Evolutionary conservation across 2,113 vertebrate genomes (phyloP).

Genomic region (Toxostoma redivivum): DNA sequence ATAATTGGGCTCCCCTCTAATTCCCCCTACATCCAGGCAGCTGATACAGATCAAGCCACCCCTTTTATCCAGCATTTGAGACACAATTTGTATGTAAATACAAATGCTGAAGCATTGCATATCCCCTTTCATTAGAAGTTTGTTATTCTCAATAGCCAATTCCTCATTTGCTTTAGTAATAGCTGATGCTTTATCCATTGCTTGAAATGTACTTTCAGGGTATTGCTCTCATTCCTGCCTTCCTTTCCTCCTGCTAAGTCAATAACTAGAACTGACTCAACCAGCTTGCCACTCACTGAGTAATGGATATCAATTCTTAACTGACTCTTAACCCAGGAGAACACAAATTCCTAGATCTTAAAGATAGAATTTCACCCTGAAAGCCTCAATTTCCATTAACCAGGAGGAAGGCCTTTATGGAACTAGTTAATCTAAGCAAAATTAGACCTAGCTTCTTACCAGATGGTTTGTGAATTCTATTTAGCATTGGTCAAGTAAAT

Average conservation of each 20-base stretch:
- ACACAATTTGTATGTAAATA: neutral
- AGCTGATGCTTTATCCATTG: neutral
- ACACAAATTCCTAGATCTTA: neutral
- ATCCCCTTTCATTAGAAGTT: neutral
- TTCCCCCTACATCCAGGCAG: neutral
- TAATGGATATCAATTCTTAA: neutral
- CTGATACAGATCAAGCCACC: neutral
- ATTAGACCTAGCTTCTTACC: neutral
- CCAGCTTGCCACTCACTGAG: neutral
- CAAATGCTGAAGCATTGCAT: neutral
- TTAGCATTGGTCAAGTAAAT: neutral
- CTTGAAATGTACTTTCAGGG: neutral
- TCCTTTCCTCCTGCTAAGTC: neutral
- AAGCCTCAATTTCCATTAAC: neutral
- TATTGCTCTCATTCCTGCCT: neutral
- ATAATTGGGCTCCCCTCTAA: neutral
- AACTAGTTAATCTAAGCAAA: neutral
- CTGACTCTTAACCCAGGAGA: neutral
- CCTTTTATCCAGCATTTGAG: neutral
- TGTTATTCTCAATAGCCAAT: neutral
- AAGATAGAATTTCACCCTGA: neutral
- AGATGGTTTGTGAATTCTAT: neutral
- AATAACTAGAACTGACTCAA: neutral
- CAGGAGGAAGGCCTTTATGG: neutral
- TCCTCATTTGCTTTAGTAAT: neutral